A percentile compares a stretch with the other conserved stretches of the same genome.
Evolutionary conservation across 2,888 invertebrate species (phyloP).

Genomic region (Beris chalybata): DNA sequence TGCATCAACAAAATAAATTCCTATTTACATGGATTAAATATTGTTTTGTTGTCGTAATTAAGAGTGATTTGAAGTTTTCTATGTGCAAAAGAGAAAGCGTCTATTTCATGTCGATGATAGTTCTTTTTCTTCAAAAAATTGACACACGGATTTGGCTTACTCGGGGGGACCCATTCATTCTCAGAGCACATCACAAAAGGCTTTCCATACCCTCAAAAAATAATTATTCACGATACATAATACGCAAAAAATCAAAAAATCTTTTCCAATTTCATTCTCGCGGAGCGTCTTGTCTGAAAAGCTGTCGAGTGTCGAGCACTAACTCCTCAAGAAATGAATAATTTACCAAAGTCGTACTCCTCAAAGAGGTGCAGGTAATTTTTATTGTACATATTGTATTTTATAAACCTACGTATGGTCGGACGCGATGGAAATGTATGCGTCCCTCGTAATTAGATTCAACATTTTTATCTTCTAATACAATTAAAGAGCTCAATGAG

Average conservation of each 20-base stretch:
- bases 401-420: neutral
- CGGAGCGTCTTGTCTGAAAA: constrained; percentile 14
- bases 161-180: too few relatives aligned
- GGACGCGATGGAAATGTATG: constrained; percentile 10
- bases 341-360: constrained; percentile 23
- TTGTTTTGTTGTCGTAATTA: constrained; percentile 31
- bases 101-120: too few relatives aligned
- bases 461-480: constrained; percentile 24
- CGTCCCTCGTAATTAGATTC: constrained; percentile 29
- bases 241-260: constrained; percentile 26
- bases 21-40: constrained; percentile 30
- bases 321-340: constrained; percentile 20
- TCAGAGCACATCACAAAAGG: too few relatives aligned
- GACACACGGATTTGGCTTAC: too few relatives aligned
- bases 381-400: constrained; percentile 25
- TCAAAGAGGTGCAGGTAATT: constrained; percentile 20
- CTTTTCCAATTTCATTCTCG: constrained; percentile 29
- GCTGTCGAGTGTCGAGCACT: constrained; percentile 13
- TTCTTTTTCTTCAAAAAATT: too few relatives aligned
- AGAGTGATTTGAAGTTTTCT: constrained; percentile 22
- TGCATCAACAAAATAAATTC: constrained; percentile 3
- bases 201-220: too few relatives aligned
- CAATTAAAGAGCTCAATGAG: constrained; percentile 28
- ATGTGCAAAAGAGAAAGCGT: too few relatives aligned
- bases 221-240: constrained; percentile 18